Percentiles rank a stretch among this genome's conserved stretches.
phyloP scores from a whole-genome alignment of 2,113 vertebrate genomes.

The Theropithecus gelada region DNA sequence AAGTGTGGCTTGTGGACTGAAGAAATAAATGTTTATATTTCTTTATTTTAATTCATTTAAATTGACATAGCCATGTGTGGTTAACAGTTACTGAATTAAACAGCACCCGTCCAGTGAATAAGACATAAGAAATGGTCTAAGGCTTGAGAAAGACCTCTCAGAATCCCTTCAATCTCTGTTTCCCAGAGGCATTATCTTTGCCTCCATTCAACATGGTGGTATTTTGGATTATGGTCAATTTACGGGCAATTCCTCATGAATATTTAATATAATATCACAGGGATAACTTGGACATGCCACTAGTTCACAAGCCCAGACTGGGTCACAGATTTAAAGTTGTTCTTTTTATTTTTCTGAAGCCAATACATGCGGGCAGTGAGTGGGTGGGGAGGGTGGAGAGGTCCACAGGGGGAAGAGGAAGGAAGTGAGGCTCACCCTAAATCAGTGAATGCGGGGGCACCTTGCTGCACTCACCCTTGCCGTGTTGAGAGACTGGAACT shows the following conservation, averaged over 20 bases:
- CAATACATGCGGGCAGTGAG: neutral
- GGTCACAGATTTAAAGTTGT: neutral
- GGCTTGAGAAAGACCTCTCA: neutral
- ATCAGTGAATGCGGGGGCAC: neutral
- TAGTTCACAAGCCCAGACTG: neutral
- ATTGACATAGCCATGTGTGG: neutral
- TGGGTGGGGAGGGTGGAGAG: no score
- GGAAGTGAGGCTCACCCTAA: neutral
- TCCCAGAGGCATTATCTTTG: neutral
- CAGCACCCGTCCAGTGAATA: neutral
- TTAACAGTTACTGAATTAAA: neutral
- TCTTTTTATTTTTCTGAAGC: neutral
- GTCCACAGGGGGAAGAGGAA: fast-evolving
- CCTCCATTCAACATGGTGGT: fast-evolving
- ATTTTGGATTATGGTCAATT: neutral
- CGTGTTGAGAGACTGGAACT: neutral
- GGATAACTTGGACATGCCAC: neutral
- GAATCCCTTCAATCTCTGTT: neutral
- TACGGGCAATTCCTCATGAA: neutral
- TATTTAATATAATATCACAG: fast-evolving
- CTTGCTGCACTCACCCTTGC: fast-evolving
- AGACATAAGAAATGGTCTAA: conserved; percentile 47
- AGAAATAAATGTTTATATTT: neutral
- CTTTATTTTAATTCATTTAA: neutral
- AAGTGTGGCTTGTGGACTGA: neutral